Base-by-base conservation (phyloP, 1,140 invertebrate genomes). In the Pogonomyrmex californicus region DNA sequence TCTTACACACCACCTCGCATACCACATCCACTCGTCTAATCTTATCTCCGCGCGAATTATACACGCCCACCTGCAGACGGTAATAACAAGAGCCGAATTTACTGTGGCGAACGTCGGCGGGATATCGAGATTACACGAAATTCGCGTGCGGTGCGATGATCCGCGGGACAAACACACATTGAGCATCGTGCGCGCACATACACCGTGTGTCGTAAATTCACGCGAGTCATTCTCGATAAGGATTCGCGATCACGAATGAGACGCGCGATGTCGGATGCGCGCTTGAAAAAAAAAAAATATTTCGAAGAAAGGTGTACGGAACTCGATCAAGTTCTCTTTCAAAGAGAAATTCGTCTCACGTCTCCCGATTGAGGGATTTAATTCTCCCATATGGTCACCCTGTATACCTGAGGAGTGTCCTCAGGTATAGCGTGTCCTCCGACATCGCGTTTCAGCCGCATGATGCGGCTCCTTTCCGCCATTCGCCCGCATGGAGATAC, bases 81-180 rank as follows among this genome's bases (percentile, higher is more conserved):
- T 77, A 77, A 78, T 36, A 78, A 78, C 58, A 65, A 78, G 36
- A 47, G 47, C 51, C 44, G 60, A 66, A 85, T 85, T 85, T 85
- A 85, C 82, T 85, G 23, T 23, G 47, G 73, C 60, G 58, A 56
- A 54, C 73, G 82, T 65, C 47, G 58, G 33, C 58, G 73, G 58
- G 60, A 30, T 51, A 63, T 75, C 58, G 75, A 78, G 82, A 85
- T 76, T 76, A 85, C 47, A 56, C 44, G 82, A 56, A 62, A 83
- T 75, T 83, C 79, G 79, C 79, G 79, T 83, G 79, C 79, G 68
- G 68, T n/a, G 6, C 82, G 73, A 78, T 85, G 82, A 85, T 85
- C 58, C 49, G 75, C 47, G 60, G 73, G 47, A 85, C 82, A 47
- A 23, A 73, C 63, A 63, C 47, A 49, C 54, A 49, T 77, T 6